Evolutionary conservation across 1,140 invertebrate species (phyloP).

Genomic region (Physella acuta): DNA sequence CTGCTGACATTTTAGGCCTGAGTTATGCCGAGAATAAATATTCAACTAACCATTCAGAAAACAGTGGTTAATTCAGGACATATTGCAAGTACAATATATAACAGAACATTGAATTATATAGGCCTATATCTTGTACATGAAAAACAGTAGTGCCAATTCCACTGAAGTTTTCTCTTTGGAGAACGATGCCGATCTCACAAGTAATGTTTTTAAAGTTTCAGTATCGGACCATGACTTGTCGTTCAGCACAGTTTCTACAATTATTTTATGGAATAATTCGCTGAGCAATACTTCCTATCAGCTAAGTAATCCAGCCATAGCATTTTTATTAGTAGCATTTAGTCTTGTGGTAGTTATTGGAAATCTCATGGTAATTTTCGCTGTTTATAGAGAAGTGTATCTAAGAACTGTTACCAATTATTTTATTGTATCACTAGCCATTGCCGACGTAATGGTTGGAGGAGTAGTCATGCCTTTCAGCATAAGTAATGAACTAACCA

Average conservation of each 20-base stretch:
- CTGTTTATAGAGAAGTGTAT: constrained; percentile 93
- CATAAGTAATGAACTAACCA: constrained; percentile 85
- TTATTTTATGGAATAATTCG: constrained; percentile 9
- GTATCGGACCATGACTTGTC: not conserved
- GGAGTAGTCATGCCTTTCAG: constrained; percentile 95
- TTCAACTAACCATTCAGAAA: too few species aligned
- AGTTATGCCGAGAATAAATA: too few species aligned
- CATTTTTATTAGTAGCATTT: constrained; percentile 62
- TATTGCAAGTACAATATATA: too few species aligned
- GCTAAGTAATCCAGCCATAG: constrained; percentile 41
- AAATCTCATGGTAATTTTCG: constrained; percentile 91
- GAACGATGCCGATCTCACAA: not conserved
- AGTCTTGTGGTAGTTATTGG: constrained; percentile 81
- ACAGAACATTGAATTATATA: too few species aligned
- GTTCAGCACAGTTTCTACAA: not conserved
- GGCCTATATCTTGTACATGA: constrained; percentile 18
- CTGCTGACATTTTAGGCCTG: too few species aligned
- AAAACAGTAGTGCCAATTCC: not conserved
- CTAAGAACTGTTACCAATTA: constrained; percentile 97
- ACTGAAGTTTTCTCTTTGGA: not conserved
- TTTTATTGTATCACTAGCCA: constrained; percentile 94
- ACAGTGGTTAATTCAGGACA: too few species aligned
- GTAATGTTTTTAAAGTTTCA: not conserved
- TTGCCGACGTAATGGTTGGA: constrained; percentile 96
- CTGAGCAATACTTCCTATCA: constrained; percentile 23